phyloP scores from a whole-genome alignment of 2,113 vertebrate species.

The Uria lomvia region DNA sequence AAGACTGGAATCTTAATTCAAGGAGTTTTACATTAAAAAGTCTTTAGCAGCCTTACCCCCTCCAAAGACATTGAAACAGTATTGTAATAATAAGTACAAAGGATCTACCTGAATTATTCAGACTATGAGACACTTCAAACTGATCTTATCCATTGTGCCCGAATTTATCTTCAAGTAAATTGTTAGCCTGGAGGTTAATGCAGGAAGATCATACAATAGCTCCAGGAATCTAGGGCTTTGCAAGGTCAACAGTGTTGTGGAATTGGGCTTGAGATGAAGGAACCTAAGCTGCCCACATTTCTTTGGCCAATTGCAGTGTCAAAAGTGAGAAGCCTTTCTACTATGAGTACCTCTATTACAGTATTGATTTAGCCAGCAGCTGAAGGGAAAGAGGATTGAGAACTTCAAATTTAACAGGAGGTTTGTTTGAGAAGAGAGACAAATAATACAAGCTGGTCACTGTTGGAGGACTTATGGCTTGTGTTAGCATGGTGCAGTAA shows the following conservation, averaged over 20 bases:
- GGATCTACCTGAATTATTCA: neutral
- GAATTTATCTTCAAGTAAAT: neutral
- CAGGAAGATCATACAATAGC: neutral
- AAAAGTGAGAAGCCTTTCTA: constrained; percentile 49
- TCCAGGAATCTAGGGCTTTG: neutral
- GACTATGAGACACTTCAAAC: neutral
- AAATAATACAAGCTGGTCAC: constrained; percentile 47
- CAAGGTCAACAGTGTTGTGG: neutral
- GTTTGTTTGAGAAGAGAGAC: constrained; percentile 56
- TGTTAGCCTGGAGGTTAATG: neutral
- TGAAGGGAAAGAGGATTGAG: neutral
- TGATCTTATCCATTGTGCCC: neutral
- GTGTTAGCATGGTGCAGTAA: neutral
- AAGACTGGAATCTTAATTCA: neutral
- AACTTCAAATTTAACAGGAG: constrained; percentile 59
- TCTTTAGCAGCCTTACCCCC: neutral
- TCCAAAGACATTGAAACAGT: neutral
- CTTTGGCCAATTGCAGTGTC: constrained; percentile 68
- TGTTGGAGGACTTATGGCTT: constrained; percentile 24
- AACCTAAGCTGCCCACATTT: constrained; percentile 54
- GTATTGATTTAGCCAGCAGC: constrained; percentile 67
- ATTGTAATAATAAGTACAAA: neutral
- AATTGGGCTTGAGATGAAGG: neutral
- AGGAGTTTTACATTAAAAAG: neutral
- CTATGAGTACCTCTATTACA: constrained; percentile 64